Base-by-base conservation (phyloP, 1,140 invertebrate genomes). In the Polypedilum pembai region DNA sequence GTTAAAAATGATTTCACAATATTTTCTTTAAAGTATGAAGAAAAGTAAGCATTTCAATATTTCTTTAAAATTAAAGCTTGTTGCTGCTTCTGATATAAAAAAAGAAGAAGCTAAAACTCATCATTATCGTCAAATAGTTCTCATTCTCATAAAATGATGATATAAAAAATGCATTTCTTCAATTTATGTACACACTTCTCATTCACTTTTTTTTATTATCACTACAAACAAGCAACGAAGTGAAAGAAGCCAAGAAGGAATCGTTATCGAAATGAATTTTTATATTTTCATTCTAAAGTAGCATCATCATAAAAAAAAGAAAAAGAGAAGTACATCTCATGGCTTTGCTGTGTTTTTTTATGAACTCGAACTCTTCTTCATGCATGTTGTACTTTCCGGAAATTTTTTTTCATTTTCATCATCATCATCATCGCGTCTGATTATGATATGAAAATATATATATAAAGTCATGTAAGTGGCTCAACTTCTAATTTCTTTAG, bases 401-500 rank as follows among this genome's bases (percentile, higher is more conserved):
- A 56, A 56, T 15, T 12, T 56, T 12, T 12, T 56, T 56, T 15
- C 12, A 56, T 56, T n/a, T 56, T 8, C 41, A 45, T 45, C 45
- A 56, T 56, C 45, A 56, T 56, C 24, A 3, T 33, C 24, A 33
- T 33, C 24, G 24, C 24, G 24, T 33, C 24, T 33, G 24, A 33
- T 56, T 56, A 56, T 56, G 45, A 56, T 33, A 33, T 56, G 45
- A 56, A 56, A 56, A 33, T 3, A 33, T 3, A 33, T 33, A 33
- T 33, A 56, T 56, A 56, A 56, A 56, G 45, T 56, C 45, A n/a
- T n/a, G 45, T 56, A 56, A 56, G 45, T 56, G 45, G 45, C 10
- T 33, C 45, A n/a, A n/a, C 45, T 56, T 56, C 12, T 56, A 56
- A 56, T 56, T 15, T 56, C 45, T n/a, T n/a, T 56, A n/a, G n/a